Evolutionary conservation across 2,888 invertebrate species (phyloP), one percentile per base, ranked within the genome.

Genomic region (Diplolepis rosae): DNA sequence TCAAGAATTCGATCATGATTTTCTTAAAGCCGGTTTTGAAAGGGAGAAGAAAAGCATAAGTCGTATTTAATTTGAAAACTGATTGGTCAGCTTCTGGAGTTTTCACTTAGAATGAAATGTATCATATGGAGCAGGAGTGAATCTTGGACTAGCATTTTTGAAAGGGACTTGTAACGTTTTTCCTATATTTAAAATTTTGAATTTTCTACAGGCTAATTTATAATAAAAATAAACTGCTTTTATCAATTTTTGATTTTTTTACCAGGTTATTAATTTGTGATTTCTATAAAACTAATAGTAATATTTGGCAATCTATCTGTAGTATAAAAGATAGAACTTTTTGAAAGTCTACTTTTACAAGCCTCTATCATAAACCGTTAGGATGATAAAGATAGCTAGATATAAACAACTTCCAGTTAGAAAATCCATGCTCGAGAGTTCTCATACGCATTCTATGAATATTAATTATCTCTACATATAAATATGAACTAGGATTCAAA

Each of bases 361-460:
- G 35, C 56, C 32, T 35, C 22, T 18, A 56, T 22, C 35, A 56
- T 32, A 56, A 35, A 22, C 56, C 56, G 56, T 56, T 56, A 32
- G 15, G 18, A 54, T 30, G 15, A 18, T 30, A 18, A 54, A 56
- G 15, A 15, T 42, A 42, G 15, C 5, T 15, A 56, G 13, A 22
- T 35, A 35, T n/a, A n/a, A n/a, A n/a, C 35, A 56, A 32, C 35
- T 56, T 56, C 5, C 18, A 22, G 35, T 56, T 56, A 22, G 32
- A 35, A n/a, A 56, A 56, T 56, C 18, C 22, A 56, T 35, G 56
- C 15, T 35, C 6, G 32, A 56, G 32, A 35, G 56, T 22, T 56
- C 35, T 30, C 11, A 56, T 56, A 32, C 3, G 11, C 22, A 56
- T 18, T 22, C 30, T 30, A 18, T 22, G 32, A 56, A 9, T 11